These are phyloP conservation scores for Brachyalestes nurse DNA, from an alignment of 2,797 vertebrate genomes.

Conservation along the genomic window DNA sequence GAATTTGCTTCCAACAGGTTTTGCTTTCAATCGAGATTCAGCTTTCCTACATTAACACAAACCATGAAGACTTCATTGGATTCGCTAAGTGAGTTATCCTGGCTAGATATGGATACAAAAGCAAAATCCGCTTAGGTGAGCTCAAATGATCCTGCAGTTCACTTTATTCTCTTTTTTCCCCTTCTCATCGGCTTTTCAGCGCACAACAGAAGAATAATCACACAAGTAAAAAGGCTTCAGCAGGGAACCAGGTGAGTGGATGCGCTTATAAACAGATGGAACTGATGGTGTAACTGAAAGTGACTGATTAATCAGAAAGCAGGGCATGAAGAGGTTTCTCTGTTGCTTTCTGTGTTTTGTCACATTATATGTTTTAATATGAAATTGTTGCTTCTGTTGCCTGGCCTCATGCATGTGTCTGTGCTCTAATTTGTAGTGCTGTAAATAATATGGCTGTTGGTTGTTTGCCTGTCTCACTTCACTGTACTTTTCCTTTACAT, in stretches of 20 bases:
- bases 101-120: not conserved
- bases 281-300: not conserved
- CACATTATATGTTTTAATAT: not conserved
- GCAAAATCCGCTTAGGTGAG: not conserved
- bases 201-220: slow-evolving; percentile 86
- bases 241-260: slow-evolving; percentile 83
- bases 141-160: not conserved
- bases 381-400: not conserved
- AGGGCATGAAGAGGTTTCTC: slow-evolving; percentile 38
- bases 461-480: not conserved
- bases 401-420: not conserved
- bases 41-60: slow-evolving; percentile 94
- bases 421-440: not conserved
- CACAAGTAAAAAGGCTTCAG: slow-evolving; percentile 80
- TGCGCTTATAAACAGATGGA: not conserved
- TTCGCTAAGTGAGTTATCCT: slow-evolving; percentile 86
- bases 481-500: not conserved
- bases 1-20: slow-evolving; percentile 73
- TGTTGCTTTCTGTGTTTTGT: slow-evolving; percentile 61
- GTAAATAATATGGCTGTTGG: slow-evolving; percentile 1
- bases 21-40: slow-evolving; percentile 90
- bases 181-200: slow-evolving; percentile 67
- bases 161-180: not conserved
- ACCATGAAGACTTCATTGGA: slow-evolving; percentile 94
- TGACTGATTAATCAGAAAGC: not conserved